Evolutionary conservation across 1,140 invertebrate genomes (phyloP).

Genomic region (Lepidotrigona ventralis): DNA sequence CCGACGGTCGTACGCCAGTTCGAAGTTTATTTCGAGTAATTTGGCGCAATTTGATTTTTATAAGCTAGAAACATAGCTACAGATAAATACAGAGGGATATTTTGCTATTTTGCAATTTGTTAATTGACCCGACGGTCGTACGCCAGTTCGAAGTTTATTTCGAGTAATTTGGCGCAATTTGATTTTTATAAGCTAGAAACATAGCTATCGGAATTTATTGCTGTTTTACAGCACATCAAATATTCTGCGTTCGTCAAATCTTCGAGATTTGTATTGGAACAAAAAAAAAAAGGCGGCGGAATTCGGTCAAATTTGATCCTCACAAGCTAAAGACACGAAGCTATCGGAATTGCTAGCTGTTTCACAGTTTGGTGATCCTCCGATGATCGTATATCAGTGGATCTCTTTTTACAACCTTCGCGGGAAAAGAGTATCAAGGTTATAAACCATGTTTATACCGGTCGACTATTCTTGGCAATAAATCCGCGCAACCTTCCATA

Average conservation of each 20-base stretch:
- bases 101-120: no score
- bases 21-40: no score
- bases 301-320: neutral
- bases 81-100: no score
- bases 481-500: slow-evolving; percentile 9
- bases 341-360: neutral
- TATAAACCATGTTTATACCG: slow-evolving; percentile 11
- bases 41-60: no score
- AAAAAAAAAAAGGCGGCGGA: neutral
- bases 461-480: neutral
- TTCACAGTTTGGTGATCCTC: neutral
- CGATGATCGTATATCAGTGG: neutral
- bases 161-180: no score
- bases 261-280: neutral
- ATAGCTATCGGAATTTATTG: no score
- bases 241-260: neutral
- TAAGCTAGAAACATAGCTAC: no score
- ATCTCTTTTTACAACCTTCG: neutral
- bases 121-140: no score
- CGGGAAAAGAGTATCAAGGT: neutral
- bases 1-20: no score
- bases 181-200: no score
- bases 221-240: no score
- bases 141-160: no score
- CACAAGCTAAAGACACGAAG: neutral